Conservation (phyloP, 2,888 invertebrate genomes). For the Encarsia formosa region DNA sequence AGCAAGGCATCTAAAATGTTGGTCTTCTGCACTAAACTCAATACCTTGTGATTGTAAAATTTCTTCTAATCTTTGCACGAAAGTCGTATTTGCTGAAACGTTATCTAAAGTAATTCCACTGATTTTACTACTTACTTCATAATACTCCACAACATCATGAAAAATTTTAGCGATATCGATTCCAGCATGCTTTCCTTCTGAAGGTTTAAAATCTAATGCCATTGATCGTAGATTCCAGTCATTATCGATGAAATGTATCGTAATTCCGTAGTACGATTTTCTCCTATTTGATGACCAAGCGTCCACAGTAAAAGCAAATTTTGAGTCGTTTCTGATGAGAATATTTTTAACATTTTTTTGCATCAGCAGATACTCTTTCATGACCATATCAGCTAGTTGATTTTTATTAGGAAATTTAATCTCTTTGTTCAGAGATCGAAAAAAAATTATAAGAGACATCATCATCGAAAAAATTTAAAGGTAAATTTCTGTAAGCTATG, state of each 20-base stretch:
- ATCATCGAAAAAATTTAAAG: conserved; percentile 7
- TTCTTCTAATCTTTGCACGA: neutral
- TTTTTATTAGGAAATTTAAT: neutral
- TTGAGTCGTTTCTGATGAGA: neutral
- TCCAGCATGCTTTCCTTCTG: neutral
- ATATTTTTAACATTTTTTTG: neutral
- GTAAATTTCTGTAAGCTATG: neutral
- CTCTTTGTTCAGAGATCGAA: neutral
- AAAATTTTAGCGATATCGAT: neutral
- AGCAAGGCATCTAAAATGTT: too few relatives aligned
- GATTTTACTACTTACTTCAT: neutral
- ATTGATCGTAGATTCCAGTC: neutral
- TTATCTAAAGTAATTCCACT: conserved; percentile 4
- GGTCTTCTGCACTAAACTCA: neutral
- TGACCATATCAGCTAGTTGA: neutral
- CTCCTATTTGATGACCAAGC: neutral
- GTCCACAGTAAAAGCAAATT: neutral
- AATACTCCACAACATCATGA: neutral
- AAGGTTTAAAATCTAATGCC: too few relatives aligned
- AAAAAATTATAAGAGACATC: neutral
- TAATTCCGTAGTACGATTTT: neutral
- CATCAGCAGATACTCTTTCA: neutral
- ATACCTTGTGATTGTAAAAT: neutral
- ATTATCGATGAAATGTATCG: conserved; percentile 4
- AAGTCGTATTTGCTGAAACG: neutral